phyloP scores from a whole-genome alignment of 2,888 invertebrate species.

The Glyphotaelius pellucidus region DNA sequence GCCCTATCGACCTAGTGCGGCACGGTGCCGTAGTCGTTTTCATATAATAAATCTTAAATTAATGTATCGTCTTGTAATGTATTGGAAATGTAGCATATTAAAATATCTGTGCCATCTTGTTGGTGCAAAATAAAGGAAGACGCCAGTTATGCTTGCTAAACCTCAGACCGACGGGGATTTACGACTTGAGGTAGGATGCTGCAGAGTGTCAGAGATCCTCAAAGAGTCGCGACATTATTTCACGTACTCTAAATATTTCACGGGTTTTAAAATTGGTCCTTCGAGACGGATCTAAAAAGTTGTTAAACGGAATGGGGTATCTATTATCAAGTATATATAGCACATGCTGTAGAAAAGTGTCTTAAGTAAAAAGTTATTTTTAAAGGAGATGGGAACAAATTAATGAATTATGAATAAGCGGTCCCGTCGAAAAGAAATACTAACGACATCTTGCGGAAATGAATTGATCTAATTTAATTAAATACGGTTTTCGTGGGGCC shows the following conservation, averaged over 20 bases:
- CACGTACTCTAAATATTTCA: no score
- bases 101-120: conserved; percentile 28
- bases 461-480: no score
- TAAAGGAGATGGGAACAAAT: no score
- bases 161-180: not conserved
- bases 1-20: conserved; percentile 11
- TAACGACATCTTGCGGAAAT: no score
- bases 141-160: conserved; percentile 21
- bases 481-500: no score
- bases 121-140: conserved; percentile 23
- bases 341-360: no score
- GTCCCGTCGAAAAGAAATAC: no score
- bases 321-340: no score
- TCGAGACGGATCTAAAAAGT: not conserved
- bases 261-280: not conserved
- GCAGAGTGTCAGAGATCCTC: not conserved
- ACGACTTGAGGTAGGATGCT: not conserved
- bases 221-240: not conserved
- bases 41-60: not conserved
- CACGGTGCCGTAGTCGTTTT: not conserved
- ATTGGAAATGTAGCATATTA: conserved; percentile 19
- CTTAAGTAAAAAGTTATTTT: no score
- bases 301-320: no score
- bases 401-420: no score
- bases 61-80: not conserved